Evolutionary conservation across 2,888 invertebrate genomes (phyloP).

Genomic region (Caenorhabditis sp.): DNA sequence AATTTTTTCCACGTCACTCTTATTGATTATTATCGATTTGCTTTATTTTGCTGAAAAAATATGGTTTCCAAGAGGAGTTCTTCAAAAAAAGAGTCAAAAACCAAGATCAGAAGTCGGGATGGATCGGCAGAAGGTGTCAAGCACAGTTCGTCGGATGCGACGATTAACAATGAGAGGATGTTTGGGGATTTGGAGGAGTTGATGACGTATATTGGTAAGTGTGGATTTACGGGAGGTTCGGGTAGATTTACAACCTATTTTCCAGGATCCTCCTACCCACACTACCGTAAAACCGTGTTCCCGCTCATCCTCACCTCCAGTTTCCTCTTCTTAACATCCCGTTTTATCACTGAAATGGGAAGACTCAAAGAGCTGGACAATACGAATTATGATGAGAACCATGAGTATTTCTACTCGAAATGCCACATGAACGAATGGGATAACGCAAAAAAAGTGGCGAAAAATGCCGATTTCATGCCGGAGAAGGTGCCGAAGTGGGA

Average conservation of each 20-base stretch:
- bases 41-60: no score
- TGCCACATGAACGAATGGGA: conserved; percentile 14
- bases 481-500: conserved; percentile 27
- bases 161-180: conserved; percentile 38
- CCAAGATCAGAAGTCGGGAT: neutral
- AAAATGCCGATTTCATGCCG: conserved; percentile 16
- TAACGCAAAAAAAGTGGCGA: conserved; percentile 21
- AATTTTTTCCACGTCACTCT: no score
- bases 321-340: conserved; percentile 23
- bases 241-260: neutral
- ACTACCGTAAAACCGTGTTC: conserved; percentile 31
- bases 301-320: conserved; percentile 28
- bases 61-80: neutral
- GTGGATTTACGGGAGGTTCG: no score
- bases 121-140: no score
- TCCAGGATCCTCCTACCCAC: conserved; percentile 31
- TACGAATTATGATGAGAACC: neutral
- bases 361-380: neutral
- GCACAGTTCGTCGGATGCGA: conserved; percentile 35
- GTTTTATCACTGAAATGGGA: conserved; percentile 2
- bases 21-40: no score
- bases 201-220: conserved; percentile 47
- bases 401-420: conserved; percentile 38
- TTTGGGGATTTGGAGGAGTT: conserved; percentile 39
- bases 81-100: neutral